These are phyloP conservation scores for Malthinus flaveolus DNA, from an alignment of 2,888 invertebrate genomes.

Conservation along the genomic window DNA sequence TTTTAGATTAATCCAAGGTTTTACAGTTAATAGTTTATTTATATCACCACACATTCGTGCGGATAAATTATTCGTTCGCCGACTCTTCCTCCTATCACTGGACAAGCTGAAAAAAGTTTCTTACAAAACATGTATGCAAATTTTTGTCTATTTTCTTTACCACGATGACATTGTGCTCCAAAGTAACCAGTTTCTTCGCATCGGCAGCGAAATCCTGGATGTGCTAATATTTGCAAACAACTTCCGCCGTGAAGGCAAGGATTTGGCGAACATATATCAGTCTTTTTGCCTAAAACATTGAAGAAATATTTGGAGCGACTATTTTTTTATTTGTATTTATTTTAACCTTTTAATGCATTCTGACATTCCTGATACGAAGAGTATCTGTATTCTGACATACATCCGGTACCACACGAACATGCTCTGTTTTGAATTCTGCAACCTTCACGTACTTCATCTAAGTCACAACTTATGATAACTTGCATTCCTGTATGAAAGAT, in stretches of 20 bases:
- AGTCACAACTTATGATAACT: conserved; percentile 56
- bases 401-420: conserved; percentile 70
- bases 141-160: conserved; percentile 52
- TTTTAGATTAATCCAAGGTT: conserved; percentile 5
- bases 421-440: conserved; percentile 65
- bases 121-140: background rate
- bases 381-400: conserved; percentile 68
- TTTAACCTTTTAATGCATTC: conserved; percentile 64
- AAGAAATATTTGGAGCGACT: no score
- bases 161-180: conserved; percentile 71
- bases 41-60: conserved; percentile 72
- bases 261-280: conserved; percentile 66
- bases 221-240: conserved; percentile 69
- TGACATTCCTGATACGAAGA: conserved; percentile 63
- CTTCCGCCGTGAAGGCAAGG: conserved; percentile 69
- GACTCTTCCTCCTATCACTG: conserved; percentile 55
- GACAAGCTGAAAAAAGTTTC: conserved; percentile 65
- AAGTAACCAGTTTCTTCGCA: conserved; percentile 77
- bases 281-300: conserved; percentile 51
- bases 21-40: conserved; percentile 40
- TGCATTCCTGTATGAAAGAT: conserved; percentile 4
- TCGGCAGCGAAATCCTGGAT: conserved; percentile 68
- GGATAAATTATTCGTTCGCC: conserved; percentile 57
- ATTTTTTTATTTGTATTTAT: background rate
- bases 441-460: conserved; percentile 62